Evolutionary conservation across 2,113 vertebrate genomes (phyloP), one percentile per base, ranked within the genome.

Genomic region (Colossoma macropomum): DNA sequence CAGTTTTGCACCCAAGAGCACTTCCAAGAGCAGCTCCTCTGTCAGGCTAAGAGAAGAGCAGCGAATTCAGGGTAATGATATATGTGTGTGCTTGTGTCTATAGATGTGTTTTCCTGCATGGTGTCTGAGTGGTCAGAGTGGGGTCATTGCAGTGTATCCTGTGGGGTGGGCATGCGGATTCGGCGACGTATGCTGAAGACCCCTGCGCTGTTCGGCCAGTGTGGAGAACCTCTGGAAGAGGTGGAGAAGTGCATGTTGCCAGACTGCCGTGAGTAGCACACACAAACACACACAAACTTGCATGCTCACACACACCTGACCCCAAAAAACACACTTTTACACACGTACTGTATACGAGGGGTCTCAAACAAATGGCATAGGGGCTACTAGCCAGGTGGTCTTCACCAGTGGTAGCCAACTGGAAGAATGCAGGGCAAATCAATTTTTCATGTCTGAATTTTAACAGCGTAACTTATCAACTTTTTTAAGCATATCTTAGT

Each of bases 191-290:
- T 98, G 96, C 93, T 98, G 79, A 99, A 99, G 91, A 97, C 97
- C 69, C 95, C 95, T 0, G 95, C 94, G 0, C 95, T 98, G 87
- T 95, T 96, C 0, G 95, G 95, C 0, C 95, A 96, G 80, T 99
- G 98, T 89, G 94, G 89, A 0, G 98, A 99, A 87, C 96, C 97
- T 66, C 93, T 99, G 91, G 96, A 99, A 66, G 96, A 99, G 88
- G 93, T 92, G 16, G 97, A 99, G 84, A 98, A 97, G 80, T 99
- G 97, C 93, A 98, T 99, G 97, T 89, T 97, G 78, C 97, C 97
- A 0, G 97, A 99, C 68, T 99, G 98, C 75, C 96, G 98, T 99
- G 86, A 96, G 97, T 95, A 28, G n/a, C 15, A 5, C 38, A 17
- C 25, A 52, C 19, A 17, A 50, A 62, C 23, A 59, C 71, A n/a